Conservation (phyloP, 2,888 invertebrate genomes). For the Parascotia fuliginaria region DNA sequence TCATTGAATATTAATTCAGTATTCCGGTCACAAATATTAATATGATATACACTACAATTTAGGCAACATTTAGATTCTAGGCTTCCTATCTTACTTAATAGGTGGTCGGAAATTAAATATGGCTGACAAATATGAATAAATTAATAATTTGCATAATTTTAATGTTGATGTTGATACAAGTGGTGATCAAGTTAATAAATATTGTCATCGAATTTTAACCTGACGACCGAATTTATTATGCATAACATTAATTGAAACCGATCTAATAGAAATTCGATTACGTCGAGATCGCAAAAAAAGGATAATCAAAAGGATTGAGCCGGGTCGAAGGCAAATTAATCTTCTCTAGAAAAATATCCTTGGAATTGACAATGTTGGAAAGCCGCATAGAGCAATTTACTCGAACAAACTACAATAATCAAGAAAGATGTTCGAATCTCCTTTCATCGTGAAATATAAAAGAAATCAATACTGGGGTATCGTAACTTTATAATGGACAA, state of each 20-base stretch:
- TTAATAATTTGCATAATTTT: conserved; percentile 43
- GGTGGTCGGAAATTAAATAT: conserved; percentile 30
- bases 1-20: conserved; percentile 17
- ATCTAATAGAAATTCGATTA: conserved; percentile 23
- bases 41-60: conserved; percentile 32
- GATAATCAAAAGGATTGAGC: conserved; percentile 15
- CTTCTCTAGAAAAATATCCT: background rate
- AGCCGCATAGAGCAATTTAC: conserved; percentile 7
- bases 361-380: background rate
- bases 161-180: conserved; percentile 17
- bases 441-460: conserved; percentile 4
- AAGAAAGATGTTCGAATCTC: background rate
- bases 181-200: conserved; percentile 17
- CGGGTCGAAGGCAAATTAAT: conserved; percentile 9
- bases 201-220: background rate
- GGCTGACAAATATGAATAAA: conserved; percentile 27
- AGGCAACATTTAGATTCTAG: conserved; percentile 38
- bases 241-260: conserved; percentile 11
- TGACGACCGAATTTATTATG: background rate
- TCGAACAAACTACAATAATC: conserved; percentile 2
- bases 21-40: conserved; percentile 36
- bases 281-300: conserved; percentile 8
- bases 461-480: conserved; percentile 33
- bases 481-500: conserved; percentile 34
- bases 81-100: conserved; percentile 31